Evolutionary conservation across 1,140 invertebrate species (phyloP).

Genomic region (Fragariocoptes setiger): DNA sequence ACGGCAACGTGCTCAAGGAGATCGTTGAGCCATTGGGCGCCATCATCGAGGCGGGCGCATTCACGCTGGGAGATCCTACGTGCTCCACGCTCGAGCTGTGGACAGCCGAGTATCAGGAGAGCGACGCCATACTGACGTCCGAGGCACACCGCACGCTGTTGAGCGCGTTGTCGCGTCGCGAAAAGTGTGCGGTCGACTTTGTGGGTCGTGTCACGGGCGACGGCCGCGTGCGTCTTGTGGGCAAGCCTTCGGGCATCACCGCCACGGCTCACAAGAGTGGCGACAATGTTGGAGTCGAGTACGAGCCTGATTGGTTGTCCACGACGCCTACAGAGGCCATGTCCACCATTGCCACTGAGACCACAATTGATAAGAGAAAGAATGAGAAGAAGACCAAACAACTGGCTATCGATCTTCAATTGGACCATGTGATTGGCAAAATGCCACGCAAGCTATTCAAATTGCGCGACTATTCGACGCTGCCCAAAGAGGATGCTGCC

Average conservation of each 20-base stretch:
- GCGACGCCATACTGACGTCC: slow-evolving; percentile 48
- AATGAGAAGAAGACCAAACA: slow-evolving; percentile 11
- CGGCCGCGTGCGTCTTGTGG: slow-evolving; percentile 27
- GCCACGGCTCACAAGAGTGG: too few species aligned
- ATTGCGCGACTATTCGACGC: slow-evolving; percentile 7
- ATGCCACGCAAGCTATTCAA: slow-evolving; percentile 36
- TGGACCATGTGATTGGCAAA: slow-evolving; percentile 59
- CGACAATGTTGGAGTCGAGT: too few species aligned
- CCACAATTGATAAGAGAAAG: not conserved
- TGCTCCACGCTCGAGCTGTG: slow-evolving; percentile 70
- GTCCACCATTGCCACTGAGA: too few species aligned
- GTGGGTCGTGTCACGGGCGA: slow-evolving; percentile 66
- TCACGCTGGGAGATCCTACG: slow-evolving; percentile 72
- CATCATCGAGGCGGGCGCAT: slow-evolving; percentile 49
- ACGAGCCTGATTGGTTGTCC: too few species aligned
- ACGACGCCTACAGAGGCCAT: too few species aligned
- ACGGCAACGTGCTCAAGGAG: slow-evolving; percentile 91
- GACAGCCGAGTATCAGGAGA: slow-evolving; percentile 96
- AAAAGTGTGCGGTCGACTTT: slow-evolving; percentile 67
- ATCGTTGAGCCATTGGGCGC: slow-evolving; percentile 72
- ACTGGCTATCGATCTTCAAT: slow-evolving; percentile 44
- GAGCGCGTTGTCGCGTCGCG: slow-evolving; percentile 38
- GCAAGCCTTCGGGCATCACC: too few species aligned
- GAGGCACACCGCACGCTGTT: slow-evolving; percentile 28
- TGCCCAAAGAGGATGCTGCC: slow-evolving; percentile 2